Percentiles rank a stretch among this genome's conserved stretches.
These are phyloP conservation scores for Electrophaes corylata DNA, from an alignment of 2,888 invertebrate species.

Conservation along the genomic window DNA sequence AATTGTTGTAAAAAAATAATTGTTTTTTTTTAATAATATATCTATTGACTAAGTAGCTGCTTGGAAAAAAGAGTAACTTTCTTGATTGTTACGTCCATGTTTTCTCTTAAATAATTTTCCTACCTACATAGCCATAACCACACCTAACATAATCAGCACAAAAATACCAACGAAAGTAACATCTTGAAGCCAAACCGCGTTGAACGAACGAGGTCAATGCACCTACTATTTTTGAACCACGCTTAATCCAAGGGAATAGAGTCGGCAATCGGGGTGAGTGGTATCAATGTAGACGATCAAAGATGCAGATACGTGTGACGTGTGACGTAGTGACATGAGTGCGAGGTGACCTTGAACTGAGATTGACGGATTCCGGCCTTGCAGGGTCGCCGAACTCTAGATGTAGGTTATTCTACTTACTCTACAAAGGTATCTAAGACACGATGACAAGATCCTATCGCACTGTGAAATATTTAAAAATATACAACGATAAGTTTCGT, in stretches of 20 bases:
- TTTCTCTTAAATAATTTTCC: slow-evolving; percentile 16
- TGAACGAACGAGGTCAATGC: slow-evolving; percentile 70
- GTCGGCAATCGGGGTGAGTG: slow-evolving; percentile 59
- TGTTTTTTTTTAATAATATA: too few species aligned
- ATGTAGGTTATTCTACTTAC: slow-evolving; percentile 66
- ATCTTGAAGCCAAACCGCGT: slow-evolving; percentile 64
- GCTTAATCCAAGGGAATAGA: slow-evolving; percentile 60
- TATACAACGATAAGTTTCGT: slow-evolving; percentile 12
- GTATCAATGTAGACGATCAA: slow-evolving; percentile 79
- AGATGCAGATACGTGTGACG: slow-evolving; percentile 66
- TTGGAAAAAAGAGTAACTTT: too few species aligned
- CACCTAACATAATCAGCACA: slow-evolving; percentile 55
- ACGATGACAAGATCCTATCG: slow-evolving; percentile 32
- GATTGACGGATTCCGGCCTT: slow-evolving; percentile 82
- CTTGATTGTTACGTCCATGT: neutral
- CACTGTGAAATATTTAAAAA: slow-evolving; percentile 14
- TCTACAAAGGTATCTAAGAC: slow-evolving; percentile 44
- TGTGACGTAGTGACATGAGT: slow-evolving; percentile 61
- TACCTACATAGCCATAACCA: slow-evolving; percentile 46
- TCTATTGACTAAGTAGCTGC: too few species aligned
- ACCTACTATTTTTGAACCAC: slow-evolving; percentile 63
- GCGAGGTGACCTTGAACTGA: slow-evolving; percentile 76
- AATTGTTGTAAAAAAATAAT: too few species aligned
- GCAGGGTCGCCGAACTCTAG: slow-evolving; percentile 71
- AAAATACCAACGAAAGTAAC: slow-evolving; percentile 74